Percentiles rank a stretch among this genome's conserved stretches.
Conservation (phyloP, 2,113 vertebrate genomes). For the Leiothrix lutea region DNA sequence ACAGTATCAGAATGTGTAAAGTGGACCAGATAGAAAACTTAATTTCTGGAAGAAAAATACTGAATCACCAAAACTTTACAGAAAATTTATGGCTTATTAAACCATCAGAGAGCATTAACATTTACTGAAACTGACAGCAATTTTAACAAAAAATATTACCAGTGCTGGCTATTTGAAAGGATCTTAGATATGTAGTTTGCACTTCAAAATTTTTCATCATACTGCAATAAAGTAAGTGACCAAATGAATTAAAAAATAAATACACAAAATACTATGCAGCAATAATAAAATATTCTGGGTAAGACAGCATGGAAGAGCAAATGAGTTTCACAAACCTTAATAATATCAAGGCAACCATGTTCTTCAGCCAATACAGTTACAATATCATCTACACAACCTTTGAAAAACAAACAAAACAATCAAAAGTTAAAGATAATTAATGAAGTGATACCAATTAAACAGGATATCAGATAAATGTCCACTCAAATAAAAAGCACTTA, state of each 20-base stretch:
- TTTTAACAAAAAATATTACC: background rate
- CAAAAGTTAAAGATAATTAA: background rate
- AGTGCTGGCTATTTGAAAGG: background rate
- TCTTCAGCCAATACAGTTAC: constrained; percentile 92
- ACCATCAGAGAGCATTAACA: background rate
- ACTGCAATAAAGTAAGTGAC: background rate
- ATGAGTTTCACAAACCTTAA: constrained; percentile 81
- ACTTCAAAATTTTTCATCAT: background rate
- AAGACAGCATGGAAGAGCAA: background rate
- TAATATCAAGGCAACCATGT: constrained; percentile 89
- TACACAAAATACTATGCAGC: background rate
- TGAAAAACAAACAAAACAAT: constrained; percentile 27
- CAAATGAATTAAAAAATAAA: background rate
- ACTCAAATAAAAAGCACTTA: background rate
- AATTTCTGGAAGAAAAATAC: background rate
- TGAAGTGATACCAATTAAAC: background rate
- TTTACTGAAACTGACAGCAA: background rate
- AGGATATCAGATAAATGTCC: background rate
- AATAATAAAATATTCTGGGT: background rate
- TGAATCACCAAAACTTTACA: background rate
- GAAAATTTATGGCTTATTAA: background rate
- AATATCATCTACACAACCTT: constrained; percentile 93
- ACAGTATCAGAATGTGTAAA: background rate
- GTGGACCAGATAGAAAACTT: background rate
- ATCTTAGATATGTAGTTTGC: background rate